Percentiles rank a stretch among this genome's conserved stretches.
Evolutionary conservation across 2,113 vertebrate species (phyloP).

Genomic region (Todiramphus saurophagus): DNA sequence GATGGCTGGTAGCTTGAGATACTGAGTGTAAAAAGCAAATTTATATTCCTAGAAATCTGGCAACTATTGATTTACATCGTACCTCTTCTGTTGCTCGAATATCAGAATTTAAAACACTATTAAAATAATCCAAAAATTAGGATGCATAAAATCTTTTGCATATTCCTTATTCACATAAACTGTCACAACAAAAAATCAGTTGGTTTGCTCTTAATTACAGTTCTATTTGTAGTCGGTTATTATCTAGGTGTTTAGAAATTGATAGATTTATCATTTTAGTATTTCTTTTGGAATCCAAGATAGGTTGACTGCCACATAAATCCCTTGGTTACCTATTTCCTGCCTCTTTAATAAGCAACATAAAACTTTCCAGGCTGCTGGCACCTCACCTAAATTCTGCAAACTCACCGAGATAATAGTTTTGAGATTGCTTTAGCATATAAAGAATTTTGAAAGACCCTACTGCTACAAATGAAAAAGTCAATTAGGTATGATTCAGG

Average conservation of each 20-base stretch:
- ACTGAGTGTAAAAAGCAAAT: neutral
- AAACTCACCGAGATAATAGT: neutral
- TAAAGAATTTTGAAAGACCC: neutral
- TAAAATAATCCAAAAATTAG: neutral
- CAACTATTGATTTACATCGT: neutral
- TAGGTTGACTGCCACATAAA: neutral
- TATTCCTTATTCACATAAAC: neutral
- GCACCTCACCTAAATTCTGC: neutral
- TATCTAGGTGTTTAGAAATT: neutral
- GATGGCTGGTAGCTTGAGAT: neutral
- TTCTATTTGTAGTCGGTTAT: neutral
- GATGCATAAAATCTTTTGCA: neutral
- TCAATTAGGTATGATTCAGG: neutral
- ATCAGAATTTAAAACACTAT: neutral
- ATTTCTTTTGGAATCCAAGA: neutral
- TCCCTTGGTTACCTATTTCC: accelerated
- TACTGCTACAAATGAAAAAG: neutral
- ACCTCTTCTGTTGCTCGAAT: neutral
- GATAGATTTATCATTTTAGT: neutral
- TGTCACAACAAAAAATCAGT: neutral
- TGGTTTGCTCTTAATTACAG: neutral
- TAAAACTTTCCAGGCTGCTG: neutral
- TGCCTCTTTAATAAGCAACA: neutral
- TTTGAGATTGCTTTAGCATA: neutral
- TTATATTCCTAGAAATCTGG: neutral